Evolutionary conservation across 2,888 invertebrate genomes (phyloP), one percentile per base, ranked within the genome.

Genomic region (Ichneumoninae sp.): DNA sequence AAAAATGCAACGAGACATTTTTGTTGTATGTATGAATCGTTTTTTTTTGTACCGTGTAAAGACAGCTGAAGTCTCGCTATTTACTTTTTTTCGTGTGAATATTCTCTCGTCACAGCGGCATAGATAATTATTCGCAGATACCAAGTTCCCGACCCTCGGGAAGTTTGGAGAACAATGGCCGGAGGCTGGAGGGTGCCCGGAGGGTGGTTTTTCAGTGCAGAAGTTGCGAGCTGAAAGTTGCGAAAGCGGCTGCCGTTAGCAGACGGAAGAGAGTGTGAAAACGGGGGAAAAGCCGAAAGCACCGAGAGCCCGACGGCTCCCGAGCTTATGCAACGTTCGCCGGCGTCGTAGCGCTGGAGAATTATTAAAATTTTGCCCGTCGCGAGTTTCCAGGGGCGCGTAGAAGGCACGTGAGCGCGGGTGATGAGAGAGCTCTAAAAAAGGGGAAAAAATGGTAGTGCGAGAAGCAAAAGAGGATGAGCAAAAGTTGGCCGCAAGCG

Each of bases 331-430:
- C 40, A 44, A 13, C 33, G 50, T 26, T 52, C 69, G 68, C 66
- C 36, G 19, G 70, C 47, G 62, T 68, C 74, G 50, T 33, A 60
- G 54, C 57, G 62, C 62, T 50, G 81, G 62, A 80, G 82, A 87
- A 86, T 87, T 85, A 87, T 87, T 84, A 85, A 87, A 85, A 87
- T 68, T 83, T 86, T 80, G 66, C n/a, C 75, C 76, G 70, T 79
- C 70, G 74, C 57, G 57, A 77, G 57, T 47, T 71, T 57, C 66
- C 57, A 65, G 65, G 40, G 13, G 50, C 30, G 26, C 54, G 50
- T 52, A 80, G 36, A n/a, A 52, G 66, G 52, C 72, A 74, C 68
- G 66, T 72, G 80, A 72, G 71, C 22, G 26, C 22, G 26, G 69
- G 54, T 68, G 66, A 69, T n/a, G 65, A 75, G 30, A 75, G 47